Evolutionary conservation across 2,113 vertebrate species (phyloP).

Genomic region (Hemiprocne comata): DNA sequence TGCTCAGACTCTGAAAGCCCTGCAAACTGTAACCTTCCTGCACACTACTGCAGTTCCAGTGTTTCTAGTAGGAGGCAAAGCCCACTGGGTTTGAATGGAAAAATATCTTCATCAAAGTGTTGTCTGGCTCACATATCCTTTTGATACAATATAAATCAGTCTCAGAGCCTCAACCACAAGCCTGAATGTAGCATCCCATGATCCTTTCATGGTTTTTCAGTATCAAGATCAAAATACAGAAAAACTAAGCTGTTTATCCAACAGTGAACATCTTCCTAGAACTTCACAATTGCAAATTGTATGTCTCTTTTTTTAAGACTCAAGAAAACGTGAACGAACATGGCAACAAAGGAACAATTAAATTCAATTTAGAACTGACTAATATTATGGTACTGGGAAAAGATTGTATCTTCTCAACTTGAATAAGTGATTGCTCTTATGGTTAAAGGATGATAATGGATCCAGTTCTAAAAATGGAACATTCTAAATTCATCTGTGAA

Average conservation of each 20-base stretch:
- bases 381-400: not conserved
- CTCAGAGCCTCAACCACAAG: not conserved
- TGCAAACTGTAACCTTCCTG: fast-evolving
- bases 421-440: not conserved
- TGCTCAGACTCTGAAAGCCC: not conserved
- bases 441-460: not conserved
- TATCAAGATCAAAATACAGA: not conserved
- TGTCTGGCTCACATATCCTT: not conserved
- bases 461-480: not conserved
- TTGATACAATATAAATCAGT: not conserved
- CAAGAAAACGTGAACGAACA: not conserved
- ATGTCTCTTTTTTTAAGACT: not conserved
- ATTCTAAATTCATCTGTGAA: not conserved
- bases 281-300: not conserved
- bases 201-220: not conserved
- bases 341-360: not conserved
- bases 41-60: fast-evolving
- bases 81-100: not conserved
- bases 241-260: not conserved
- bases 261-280: not conserved
- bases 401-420: not conserved
- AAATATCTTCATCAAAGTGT: not conserved
- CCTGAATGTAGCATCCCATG: not conserved
- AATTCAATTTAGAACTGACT: not conserved
- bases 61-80: not conserved